Percentiles rank a stretch among this genome's conserved stretches.
Conservation (phyloP, 2,888 invertebrate species). For the Thereva nobilitata region DNA sequence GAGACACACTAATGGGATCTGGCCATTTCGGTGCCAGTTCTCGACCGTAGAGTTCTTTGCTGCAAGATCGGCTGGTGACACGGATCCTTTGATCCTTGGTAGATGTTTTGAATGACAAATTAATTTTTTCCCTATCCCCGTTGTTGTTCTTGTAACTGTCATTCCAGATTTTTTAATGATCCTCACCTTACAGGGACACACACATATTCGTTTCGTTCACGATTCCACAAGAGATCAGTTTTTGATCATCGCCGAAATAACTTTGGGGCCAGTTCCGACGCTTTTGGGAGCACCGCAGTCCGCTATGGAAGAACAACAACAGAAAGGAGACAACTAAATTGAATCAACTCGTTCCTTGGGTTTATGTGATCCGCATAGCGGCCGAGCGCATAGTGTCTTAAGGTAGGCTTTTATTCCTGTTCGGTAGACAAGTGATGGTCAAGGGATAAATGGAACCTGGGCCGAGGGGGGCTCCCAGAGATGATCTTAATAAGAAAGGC, state of each 20-base stretch:
- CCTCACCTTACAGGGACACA: slow-evolving; percentile 20
- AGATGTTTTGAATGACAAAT: slow-evolving; percentile 55
- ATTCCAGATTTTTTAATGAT: slow-evolving; percentile 38
- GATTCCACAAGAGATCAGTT: slow-evolving; percentile 5
- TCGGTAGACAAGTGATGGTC: slow-evolving; percentile 9
- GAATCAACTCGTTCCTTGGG: slow-evolving; percentile 39
- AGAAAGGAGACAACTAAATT: slow-evolving; percentile 40
- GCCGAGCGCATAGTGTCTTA: slow-evolving; percentile 7
- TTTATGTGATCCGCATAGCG: slow-evolving; percentile 30
- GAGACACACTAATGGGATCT: slow-evolving; percentile 41
- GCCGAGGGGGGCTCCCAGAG: slow-evolving; percentile 9
- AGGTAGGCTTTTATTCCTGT: slow-evolving; percentile 10
- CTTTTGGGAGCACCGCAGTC: slow-evolving; percentile 34
- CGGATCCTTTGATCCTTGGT: slow-evolving; percentile 49
- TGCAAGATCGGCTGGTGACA: slow-evolving; percentile 40
- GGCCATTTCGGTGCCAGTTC: slow-evolving; percentile 38
- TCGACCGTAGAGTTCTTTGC: slow-evolving; percentile 19
- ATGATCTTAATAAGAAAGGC: slow-evolving; percentile 45
- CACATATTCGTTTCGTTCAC: slow-evolving; percentile 5
- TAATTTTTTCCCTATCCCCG: slow-evolving; percentile 43
- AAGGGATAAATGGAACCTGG: slow-evolving; percentile 31
- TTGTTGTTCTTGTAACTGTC: slow-evolving; percentile 37
- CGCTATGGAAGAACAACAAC: slow-evolving; percentile 9
- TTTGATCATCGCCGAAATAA: slow-evolving; percentile 34
- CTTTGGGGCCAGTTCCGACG: slow-evolving; percentile 4